A percentile compares a stretch with the other conserved stretches of the same genome.
Conservation (phyloP, 2,113 vertebrate species). For the Syngnathus typhle region DNA sequence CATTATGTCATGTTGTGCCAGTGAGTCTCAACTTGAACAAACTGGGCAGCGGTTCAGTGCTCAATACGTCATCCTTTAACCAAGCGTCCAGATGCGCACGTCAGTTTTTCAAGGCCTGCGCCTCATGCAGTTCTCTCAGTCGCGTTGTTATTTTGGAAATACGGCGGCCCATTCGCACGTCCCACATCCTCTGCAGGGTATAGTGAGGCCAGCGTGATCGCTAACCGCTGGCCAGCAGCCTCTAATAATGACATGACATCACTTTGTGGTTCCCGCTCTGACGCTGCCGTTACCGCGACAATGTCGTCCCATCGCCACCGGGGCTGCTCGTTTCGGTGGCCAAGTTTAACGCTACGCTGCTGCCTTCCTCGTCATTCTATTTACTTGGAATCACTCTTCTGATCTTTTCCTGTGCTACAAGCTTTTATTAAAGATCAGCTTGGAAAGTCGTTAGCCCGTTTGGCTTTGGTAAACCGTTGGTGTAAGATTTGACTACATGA, state of each 20-base stretch:
- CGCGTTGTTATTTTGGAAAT: neutral
- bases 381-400: slow-evolving; percentile 45
- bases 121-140: neutral
- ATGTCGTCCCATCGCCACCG: slow-evolving; percentile 25
- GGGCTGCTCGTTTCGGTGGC: slow-evolving; percentile 20
- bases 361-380: slow-evolving; percentile 2
- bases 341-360: slow-evolving; percentile 48
- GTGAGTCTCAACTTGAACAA: neutral
- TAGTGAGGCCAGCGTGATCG: slow-evolving; percentile 32
- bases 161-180: neutral
- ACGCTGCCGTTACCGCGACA: slow-evolving; percentile 32
- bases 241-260: slow-evolving; percentile 53
- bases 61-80: neutral
- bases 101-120: neutral
- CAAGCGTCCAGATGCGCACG: slow-evolving; percentile 5
- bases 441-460: slow-evolving; percentile 48
- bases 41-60: neutral
- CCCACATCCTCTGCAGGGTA: slow-evolving; percentile 24
- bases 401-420: slow-evolving; percentile 56
- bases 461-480: slow-evolving; percentile 34
- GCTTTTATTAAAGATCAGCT: slow-evolving; percentile 54
- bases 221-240: slow-evolving; percentile 36
- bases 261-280: slow-evolving; percentile 41
- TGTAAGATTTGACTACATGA: slow-evolving; percentile 39
- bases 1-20: neutral